Evolutionary conservation across 2,888 invertebrate genomes (phyloP).

Genomic region (Trichopoda pennipes): DNA sequence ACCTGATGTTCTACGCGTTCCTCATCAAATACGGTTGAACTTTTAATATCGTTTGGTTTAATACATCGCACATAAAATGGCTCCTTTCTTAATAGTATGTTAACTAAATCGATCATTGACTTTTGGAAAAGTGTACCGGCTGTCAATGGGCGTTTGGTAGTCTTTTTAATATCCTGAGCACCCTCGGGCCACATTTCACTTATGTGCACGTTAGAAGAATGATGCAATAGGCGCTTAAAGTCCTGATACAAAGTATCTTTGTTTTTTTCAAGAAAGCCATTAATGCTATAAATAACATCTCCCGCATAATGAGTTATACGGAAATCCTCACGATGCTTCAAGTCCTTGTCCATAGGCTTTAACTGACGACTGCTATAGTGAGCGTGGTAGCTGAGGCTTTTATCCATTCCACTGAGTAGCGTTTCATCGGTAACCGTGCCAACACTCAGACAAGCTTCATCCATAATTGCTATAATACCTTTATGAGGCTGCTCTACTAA

Average conservation of each 20-base stretch:
- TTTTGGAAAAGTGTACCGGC: constrained; percentile 97
- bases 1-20: constrained; percentile 84
- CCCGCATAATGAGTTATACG: constrained; percentile 97
- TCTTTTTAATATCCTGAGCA: constrained; percentile 92
- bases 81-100: constrained; percentile 94
- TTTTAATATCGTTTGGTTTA: constrained; percentile 97
- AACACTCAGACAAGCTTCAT: constrained; percentile 97
- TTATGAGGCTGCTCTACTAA: constrained; percentile 96
- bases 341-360: constrained; percentile 89
- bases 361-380: constrained; percentile 95
- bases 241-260: constrained; percentile 98
- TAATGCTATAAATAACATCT: constrained; percentile 94
- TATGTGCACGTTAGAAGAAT: constrained; percentile 89
- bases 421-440: constrained; percentile 93
- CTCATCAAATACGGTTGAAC: constrained; percentile 91
- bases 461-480: constrained; percentile 95
- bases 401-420: constrained; percentile 95
- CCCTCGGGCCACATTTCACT: constrained; percentile 98
- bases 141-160: constrained; percentile 96
- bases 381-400: constrained; percentile 90
- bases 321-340: constrained; percentile 90
- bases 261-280: constrained; percentile 98
- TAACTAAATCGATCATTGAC: constrained; percentile 94
- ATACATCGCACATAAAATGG: constrained; percentile 98
- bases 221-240: constrained; percentile 94